Percentiles rank a stretch among this genome's conserved stretches.
phyloP scores from a whole-genome alignment of 2,888 invertebrate genomes.

The Cosmia trapezina region DNA sequence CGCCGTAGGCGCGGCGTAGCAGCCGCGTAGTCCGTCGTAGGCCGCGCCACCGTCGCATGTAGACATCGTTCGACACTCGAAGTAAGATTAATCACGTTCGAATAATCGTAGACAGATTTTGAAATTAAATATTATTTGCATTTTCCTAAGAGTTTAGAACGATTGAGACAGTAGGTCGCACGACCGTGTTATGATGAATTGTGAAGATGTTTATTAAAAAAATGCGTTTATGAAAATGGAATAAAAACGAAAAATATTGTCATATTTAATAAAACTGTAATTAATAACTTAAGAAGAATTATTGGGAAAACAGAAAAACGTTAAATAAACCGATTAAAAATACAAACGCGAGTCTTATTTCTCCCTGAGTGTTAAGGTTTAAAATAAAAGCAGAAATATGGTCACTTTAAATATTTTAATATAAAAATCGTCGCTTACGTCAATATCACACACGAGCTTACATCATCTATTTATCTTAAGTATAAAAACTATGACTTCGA shows the following conservation, averaged over 20 bases:
- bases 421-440: slow-evolving; percentile 88
- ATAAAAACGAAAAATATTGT: slow-evolving; percentile 90
- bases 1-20: slow-evolving; percentile 70
- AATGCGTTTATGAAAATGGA: slow-evolving; percentile 90
- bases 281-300: slow-evolving; percentile 90
- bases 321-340: slow-evolving; percentile 90
- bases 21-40: slow-evolving; percentile 59
- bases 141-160: slow-evolving; percentile 89
- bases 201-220: slow-evolving; percentile 90
- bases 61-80: slow-evolving; percentile 85
- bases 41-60: slow-evolving; percentile 73
- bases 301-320: slow-evolving; percentile 89
- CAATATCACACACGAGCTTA: slow-evolving; percentile 90
- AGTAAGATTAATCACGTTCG: slow-evolving; percentile 89
- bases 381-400: slow-evolving; percentile 57
- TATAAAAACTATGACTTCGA: slow-evolving; percentile 91
- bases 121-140: slow-evolving; percentile 89
- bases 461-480: slow-evolving; percentile 90
- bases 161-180: slow-evolving; percentile 90
- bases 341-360: slow-evolving; percentile 84
- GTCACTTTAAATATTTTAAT: slow-evolving; percentile 87
- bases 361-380: slow-evolving; percentile 18
- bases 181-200: slow-evolving; percentile 90
- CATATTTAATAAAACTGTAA: slow-evolving; percentile 89
- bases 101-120: slow-evolving; percentile 89